phyloP scores from a whole-genome alignment of 2,888 invertebrate species.

The Bursaphelenchus okinawaensis region DNA sequence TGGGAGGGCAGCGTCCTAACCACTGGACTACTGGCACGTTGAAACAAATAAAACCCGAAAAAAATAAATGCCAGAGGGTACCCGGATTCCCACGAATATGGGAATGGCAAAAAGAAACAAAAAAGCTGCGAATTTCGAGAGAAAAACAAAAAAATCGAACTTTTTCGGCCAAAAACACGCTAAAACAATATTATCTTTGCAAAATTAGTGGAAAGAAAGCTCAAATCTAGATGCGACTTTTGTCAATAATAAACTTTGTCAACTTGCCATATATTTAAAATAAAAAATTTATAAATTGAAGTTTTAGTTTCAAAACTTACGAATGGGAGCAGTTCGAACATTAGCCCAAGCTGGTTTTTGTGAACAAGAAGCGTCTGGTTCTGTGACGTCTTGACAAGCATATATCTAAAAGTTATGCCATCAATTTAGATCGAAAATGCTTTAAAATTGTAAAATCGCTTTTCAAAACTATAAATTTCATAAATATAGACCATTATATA shows the following conservation, averaged over 20 bases:
- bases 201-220: no score
- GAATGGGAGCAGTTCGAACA: slow-evolving; percentile 31
- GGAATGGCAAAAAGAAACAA: no score
- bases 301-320: slow-evolving; percentile 17
- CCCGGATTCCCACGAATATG: no score
- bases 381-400: slow-evolving; percentile 46
- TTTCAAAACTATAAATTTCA: background rate
- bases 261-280: background rate
- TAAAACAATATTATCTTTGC: no score
- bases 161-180: no score
- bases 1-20: no score
- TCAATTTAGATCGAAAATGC: background rate
- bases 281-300: background rate
- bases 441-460: background rate
- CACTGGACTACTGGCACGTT: no score
- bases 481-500: background rate
- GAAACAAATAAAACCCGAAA: no score
- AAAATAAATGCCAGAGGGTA: no score
- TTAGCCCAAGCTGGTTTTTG: slow-evolving; percentile 28
- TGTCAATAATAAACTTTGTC: background rate
- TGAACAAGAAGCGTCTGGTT: slow-evolving; percentile 30
- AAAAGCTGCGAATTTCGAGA: no score
- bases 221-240: background rate
- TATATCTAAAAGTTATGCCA: slow-evolving; percentile 16
- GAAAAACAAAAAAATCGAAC: no score